phyloP scores from a whole-genome alignment of 2,888 invertebrate species.

The Papilio demoleus region DNA sequence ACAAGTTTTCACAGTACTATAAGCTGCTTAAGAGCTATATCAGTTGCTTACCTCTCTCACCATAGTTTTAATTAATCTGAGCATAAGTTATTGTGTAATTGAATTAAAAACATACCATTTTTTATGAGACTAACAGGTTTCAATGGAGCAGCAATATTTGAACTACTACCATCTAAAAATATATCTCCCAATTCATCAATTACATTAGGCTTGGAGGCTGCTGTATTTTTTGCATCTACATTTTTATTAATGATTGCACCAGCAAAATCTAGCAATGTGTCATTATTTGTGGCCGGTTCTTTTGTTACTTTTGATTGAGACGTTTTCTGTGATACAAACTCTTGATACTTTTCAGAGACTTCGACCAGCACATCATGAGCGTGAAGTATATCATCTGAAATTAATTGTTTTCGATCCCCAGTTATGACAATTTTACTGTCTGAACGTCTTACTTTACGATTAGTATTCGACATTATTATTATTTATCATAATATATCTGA shows the following conservation, averaged over 20 bases:
- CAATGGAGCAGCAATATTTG: constrained; percentile 64
- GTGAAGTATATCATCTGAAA: constrained; percentile 90
- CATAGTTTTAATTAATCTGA: too few relatives aligned
- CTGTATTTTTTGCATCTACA: constrained; percentile 46
- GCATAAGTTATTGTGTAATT: too few relatives aligned
- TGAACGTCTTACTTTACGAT: too few relatives aligned
- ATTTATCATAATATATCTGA: too few relatives aligned
- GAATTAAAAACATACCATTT: too few relatives aligned
- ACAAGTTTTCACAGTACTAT: not conserved
- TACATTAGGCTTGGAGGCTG: constrained; percentile 51
- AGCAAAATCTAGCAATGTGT: constrained; percentile 68
- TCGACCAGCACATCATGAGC: constrained; percentile 91
- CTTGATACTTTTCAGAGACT: constrained; percentile 89
- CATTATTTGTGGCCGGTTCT: constrained; percentile 49
- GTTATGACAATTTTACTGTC: too few relatives aligned
- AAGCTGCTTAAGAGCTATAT: not conserved
- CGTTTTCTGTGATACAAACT: constrained; percentile 68
- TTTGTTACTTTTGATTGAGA: constrained; percentile 46
- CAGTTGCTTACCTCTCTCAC: constrained; percentile 90
- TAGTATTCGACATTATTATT: too few relatives aligned
- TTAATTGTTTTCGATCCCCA: not conserved
- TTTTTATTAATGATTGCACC: constrained; percentile 58
- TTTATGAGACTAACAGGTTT: constrained; percentile 71
- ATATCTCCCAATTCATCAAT: constrained; percentile 77
- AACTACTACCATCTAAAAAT: constrained; percentile 62